Base-by-base conservation (phyloP, 2,797 vertebrate species). In the Phyllotis vaccarum region DNA sequence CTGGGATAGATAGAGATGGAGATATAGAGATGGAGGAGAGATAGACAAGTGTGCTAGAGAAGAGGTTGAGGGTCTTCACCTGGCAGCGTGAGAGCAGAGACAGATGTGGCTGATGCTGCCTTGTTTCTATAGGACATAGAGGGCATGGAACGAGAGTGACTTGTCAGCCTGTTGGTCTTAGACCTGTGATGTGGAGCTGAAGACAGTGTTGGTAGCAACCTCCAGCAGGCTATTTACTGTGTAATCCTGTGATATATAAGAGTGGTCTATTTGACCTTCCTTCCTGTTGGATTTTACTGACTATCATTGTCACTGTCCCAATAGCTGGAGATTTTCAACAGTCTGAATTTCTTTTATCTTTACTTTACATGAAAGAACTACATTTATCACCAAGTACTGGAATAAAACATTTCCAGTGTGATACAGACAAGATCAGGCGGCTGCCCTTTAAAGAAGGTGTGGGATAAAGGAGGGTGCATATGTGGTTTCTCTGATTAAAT, bases 291-390 rank as follows among this genome's bases (percentile, higher is more conserved):
- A 68, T 91, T 87, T 43, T 54, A 17, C 89, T 97, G 92, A 97
- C 96, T 94, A 89, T 80, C 21, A 97, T 94, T 96, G 86, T 89
- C n/a, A 60, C 89, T 86, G 95, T 95, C 96, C 3, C 16, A 90
- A 68, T 80, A 93, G 94, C 78, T 86, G 86, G 75, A 52, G 46
- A 54, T 95, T 87, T 94, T 95, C 64, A 88, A 62, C 66, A 94
- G 31, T 92, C 52, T 95, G 82, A 60, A 31, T 96, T 79, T 22
- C n/a, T 92, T 92, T 78, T 49, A 64, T 80, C 43, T 52, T 96
- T 75, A 80, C 2, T 46, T 91, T 93, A 49, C 68, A 87, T 14
- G 94, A 80, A 96, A 80, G 9, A 94, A 90, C 19, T 3, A 29
- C 72, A 16, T 16, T 72, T 95, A 93, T 97, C 95, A 98, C 97